Conservation (phyloP, 37 sponge, comb jelly and placozoan genomes). For the Theonella swinhoei region DNA sequence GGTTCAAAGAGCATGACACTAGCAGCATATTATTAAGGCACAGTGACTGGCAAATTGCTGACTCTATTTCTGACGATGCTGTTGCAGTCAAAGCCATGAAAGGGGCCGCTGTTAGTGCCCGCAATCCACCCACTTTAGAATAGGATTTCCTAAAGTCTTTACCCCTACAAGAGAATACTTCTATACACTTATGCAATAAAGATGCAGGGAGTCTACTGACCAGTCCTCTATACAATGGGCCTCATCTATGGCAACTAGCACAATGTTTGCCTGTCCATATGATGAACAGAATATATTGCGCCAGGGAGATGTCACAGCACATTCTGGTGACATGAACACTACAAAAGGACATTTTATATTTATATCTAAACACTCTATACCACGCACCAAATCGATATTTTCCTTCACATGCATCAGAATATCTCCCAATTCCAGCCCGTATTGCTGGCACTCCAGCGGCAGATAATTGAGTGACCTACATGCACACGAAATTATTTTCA, state of each 20-base stretch:
- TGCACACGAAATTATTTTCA: no score
- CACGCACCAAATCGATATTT: neutral
- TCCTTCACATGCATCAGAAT: no score
- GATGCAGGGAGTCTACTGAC: no score
- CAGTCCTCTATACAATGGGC: slow-evolving; percentile 28
- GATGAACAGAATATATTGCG: neutral
- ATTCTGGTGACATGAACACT: slow-evolving; percentile 27
- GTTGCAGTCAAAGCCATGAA: no score
- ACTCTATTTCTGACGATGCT: neutral
- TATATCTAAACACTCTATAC: neutral
- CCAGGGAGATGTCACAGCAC: neutral
- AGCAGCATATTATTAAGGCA: no score
- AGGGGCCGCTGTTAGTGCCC: neutral
- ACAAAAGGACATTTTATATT: neutral
- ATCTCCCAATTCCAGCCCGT: no score
- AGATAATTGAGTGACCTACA: no score
- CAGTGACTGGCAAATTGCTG: neutral
- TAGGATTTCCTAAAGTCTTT: neutral
- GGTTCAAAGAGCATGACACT: neutral
- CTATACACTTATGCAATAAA: no score
- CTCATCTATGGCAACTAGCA: slow-evolving; percentile 26
- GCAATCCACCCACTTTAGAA: neutral
- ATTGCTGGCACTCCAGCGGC: no score
- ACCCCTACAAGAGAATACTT: neutral
- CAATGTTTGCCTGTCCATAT: neutral